Evolutionary conservation across 2,113 vertebrate genomes (phyloP), one percentile per base, ranked within the genome.

Genomic region (Piaya cayana): DNA sequence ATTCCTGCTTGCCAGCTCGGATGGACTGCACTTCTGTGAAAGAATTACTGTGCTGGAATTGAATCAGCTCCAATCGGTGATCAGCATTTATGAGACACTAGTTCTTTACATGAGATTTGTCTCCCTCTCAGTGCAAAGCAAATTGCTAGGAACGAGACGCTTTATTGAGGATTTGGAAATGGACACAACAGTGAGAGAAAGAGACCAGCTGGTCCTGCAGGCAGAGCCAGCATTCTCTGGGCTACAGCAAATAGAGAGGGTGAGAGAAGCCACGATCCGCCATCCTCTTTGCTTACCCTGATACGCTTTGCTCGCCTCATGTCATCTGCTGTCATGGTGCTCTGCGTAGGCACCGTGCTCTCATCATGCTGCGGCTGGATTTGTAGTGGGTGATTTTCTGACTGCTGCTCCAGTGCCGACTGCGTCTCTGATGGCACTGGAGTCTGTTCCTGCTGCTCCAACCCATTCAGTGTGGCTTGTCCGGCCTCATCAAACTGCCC

Each of bases 251-350:
- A 11, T 5, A 18, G 34, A 62, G 50, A 64, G 34, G 37, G 37
- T 3, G 63, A 42, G 9, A 20, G 62, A 55, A 56, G 49, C 14
- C 4, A 2, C 1, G 30, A 49, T 25, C 5, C 5, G 1, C 62
- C 5, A 2, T 22, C 70, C 75, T 62, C 89, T 64, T n/a, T 8
- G 88, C 98, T 98, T 98, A 99, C 99, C 98, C 99, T 98, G 93
- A 99, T 99, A 53, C 99, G 98, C 89, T 99, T 99, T 34, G 99
- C 99, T 45, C 99, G 97, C 25, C 99, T 98, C 98, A 99, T 98
- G 88, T 99, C 99, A 69, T 99, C 99, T 1, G 98, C 98, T 0
- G 99, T 98, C 94, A 99, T 97, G 62, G 98, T 97, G 59, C 98
- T 92, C 62, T 98, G 98, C 1, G 97, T 56, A 23, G 98, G 97